phyloP scores from a whole-genome alignment of 1,140 invertebrate species.

The Adelges cooleyi region DNA sequence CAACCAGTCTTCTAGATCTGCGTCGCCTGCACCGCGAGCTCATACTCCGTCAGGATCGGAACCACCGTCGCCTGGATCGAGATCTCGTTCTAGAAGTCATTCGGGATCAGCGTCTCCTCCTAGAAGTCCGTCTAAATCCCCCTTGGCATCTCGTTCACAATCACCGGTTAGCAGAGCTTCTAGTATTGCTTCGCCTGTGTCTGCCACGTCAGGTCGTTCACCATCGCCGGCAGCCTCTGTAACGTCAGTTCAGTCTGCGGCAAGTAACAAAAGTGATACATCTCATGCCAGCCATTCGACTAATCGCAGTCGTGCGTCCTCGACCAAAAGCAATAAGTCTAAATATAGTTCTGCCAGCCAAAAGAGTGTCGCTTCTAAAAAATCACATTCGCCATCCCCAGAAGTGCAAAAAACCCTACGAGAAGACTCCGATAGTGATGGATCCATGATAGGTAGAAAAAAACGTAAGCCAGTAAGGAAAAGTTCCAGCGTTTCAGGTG shows the following conservation, averaged over 20 bases:
- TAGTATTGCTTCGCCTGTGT: constrained; percentile 38
- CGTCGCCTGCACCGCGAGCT: neutral
- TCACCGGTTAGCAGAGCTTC: constrained; percentile 33
- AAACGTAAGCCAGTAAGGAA: constrained; percentile 21
- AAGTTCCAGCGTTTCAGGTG: constrained; percentile 18
- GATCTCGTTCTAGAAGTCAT: neutral
- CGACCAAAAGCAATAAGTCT: constrained; percentile 17
- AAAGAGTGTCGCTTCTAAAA: constrained; percentile 1
- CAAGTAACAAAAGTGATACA: constrained; percentile 9
- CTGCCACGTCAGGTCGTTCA: constrained; percentile 33
- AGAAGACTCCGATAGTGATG: neutral
- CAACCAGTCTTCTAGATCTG: constrained; percentile 11
- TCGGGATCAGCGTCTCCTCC: constrained; percentile 34
- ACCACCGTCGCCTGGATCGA: neutral
- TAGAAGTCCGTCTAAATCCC: constrained; percentile 36
- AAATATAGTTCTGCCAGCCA: constrained; percentile 9
- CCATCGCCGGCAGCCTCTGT: constrained; percentile 24
- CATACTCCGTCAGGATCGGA: constrained; percentile 7
- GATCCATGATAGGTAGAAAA: constrained; percentile 32
- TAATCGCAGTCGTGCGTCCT: constrained; percentile 6
- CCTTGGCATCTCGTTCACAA: constrained; percentile 35
- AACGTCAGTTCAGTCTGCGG: constrained; percentile 13
- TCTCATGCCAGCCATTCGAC: constrained; percentile 10
- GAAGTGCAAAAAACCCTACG: neutral
- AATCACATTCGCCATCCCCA: constrained; percentile 4